These are phyloP conservation scores for Erebia epiphron DNA, from an alignment of 2,888 invertebrate genomes.

Conservation along the genomic window DNA sequence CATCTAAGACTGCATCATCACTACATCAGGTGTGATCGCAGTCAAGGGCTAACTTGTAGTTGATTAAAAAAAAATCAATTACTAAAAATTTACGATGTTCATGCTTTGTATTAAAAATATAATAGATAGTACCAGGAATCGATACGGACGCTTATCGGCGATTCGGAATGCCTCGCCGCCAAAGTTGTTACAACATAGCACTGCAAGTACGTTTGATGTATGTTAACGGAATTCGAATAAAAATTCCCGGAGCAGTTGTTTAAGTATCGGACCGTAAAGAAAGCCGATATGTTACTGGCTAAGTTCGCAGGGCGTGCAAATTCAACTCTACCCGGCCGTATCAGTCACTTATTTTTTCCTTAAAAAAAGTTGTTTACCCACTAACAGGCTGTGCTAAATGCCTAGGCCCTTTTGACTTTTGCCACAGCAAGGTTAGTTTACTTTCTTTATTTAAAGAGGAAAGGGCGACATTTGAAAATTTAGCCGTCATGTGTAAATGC, in stretches of 20 bases:
- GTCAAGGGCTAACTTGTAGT: too few relatives aligned
- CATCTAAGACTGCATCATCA: too few relatives aligned
- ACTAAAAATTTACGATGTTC: conserved; percentile 10
- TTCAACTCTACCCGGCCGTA: not conserved
- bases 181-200: conserved; percentile 25
- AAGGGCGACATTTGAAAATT: too few relatives aligned
- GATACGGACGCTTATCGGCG: conserved; percentile 6
- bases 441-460: too few relatives aligned
- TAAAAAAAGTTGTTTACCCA: too few relatives aligned
- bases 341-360: too few relatives aligned
- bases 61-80: too few relatives aligned
- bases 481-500: too few relatives aligned
- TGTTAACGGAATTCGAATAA: conserved; percentile 49
- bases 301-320: not conserved
- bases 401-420: too few relatives aligned
- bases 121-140: conserved; percentile 12
- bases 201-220: conserved; percentile 33
- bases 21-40: too few relatives aligned
- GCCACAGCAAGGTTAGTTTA: too few relatives aligned
- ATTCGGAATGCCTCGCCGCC: conserved; percentile 12
- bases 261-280: conserved; percentile 59
- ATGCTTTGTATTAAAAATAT: conserved; percentile 1
- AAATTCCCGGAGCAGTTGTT: conserved; percentile 59
- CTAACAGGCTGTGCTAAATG: too few relatives aligned
- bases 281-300: conserved; percentile 54